Evolutionary conservation across 2,797 vertebrate genomes (phyloP).

Genomic region (Anisognathus igniventris): DNA sequence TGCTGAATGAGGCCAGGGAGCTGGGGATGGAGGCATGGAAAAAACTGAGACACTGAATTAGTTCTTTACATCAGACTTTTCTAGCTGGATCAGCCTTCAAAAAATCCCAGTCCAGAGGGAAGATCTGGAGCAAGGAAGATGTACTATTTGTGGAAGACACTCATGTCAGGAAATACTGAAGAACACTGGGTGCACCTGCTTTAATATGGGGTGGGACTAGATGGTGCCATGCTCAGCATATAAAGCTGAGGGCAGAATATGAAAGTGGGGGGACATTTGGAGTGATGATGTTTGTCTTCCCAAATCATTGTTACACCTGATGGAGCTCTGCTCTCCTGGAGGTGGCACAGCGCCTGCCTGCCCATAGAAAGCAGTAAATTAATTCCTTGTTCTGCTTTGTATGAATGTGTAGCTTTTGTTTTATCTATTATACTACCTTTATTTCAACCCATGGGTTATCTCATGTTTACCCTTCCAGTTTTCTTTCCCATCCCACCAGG

Average conservation of each 20-base stretch:
- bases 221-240: background rate
- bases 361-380: background rate
- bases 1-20: background rate
- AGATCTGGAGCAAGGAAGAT: background rate
- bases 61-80: background rate
- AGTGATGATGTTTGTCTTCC: background rate
- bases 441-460: background rate
- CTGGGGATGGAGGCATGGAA: background rate
- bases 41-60: background rate
- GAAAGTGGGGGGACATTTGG: rapidly evolving
- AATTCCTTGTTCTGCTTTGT: background rate
- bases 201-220: background rate
- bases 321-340: background rate
- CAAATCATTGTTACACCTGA: background rate
- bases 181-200: background rate
- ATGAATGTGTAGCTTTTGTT: background rate
- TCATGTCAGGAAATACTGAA: background rate
- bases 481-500: background rate
- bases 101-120: background rate
- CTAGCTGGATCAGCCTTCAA: background rate
- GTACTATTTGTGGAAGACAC: background rate
- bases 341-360: background rate
- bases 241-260: background rate
- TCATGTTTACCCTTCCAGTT: background rate
- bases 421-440: background rate